phyloP scores from a whole-genome alignment of 1,140 invertebrate genomes.

The Leptinotarsa lineolata region DNA sequence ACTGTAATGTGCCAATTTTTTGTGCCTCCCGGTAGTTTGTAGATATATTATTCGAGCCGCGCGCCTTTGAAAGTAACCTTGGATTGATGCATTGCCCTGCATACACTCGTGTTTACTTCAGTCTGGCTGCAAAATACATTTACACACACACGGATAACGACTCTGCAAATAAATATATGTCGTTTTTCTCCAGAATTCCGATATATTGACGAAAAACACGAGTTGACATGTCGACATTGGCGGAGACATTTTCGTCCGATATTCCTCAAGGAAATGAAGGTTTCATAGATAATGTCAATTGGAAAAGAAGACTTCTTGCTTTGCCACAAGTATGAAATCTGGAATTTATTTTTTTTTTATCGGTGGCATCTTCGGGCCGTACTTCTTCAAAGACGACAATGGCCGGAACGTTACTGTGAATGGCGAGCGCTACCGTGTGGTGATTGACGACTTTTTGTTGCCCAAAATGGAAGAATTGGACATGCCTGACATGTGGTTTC shows the following conservation, averaged over 20 bases:
- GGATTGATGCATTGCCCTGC: constrained; percentile 33
- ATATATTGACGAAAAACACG: constrained; percentile 29
- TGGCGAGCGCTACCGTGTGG: too few relatives aligned
- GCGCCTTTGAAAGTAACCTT: constrained; percentile 29
- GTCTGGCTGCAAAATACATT: constrained; percentile 35
- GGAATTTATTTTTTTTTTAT: too few relatives aligned
- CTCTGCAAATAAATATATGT: constrained; percentile 32
- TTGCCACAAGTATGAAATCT: too few relatives aligned
- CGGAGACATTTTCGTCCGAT: background rate
- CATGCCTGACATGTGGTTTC: too few relatives aligned
- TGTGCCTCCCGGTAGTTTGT: background rate
- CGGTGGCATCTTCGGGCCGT: too few relatives aligned
- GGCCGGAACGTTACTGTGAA: too few relatives aligned
- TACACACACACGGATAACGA: constrained; percentile 32
- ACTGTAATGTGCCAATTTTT: background rate
- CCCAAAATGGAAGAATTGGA: too few relatives aligned
- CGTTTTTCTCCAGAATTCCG: constrained; percentile 31
- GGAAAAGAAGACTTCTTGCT: too few relatives aligned
- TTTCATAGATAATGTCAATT: too few relatives aligned
- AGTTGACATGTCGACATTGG: constrained; percentile 1
- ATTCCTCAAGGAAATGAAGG: too few relatives aligned
- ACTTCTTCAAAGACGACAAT: too few relatives aligned
- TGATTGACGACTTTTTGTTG: too few relatives aligned
- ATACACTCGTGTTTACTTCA: constrained; percentile 32
- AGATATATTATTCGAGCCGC: constrained; percentile 10